Base-by-base conservation (phyloP, 2,797 vertebrate species). In the Amblyraja radiata region DNA sequence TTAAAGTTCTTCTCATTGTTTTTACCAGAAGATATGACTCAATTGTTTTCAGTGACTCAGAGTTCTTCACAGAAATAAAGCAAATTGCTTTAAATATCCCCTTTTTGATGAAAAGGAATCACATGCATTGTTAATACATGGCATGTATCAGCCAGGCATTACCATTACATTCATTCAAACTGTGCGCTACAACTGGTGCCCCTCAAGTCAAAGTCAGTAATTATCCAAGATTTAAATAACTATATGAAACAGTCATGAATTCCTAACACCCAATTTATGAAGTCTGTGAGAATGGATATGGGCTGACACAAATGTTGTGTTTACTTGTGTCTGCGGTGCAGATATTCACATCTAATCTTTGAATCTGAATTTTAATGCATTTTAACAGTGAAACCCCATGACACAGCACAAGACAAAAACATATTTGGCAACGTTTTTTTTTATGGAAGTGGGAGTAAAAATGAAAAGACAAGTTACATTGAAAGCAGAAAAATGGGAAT, bases 21-120 rank as follows among this genome's bases (percentile, higher is more conserved):
- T 58, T 86, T 18, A 63, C 58, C 54, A 86, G 25, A 58, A 14
- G 4, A 63, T 32, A 63, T 58, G 77, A 78, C 2, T 36, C 32
- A 36, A 16, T 28, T 78, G 46, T 39, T 83, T 54, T n/a, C 25
- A n/a, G 58, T 86, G 58, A 86, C 58, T 61, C 54, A 86, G 46
- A 83, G 46, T 25, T 2, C 46, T 39, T 79, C 32, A 39, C 25
- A n/a, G 46, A 58, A 46, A 81, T n/a, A 77, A 6, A 54, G 79
- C 79, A 81, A 83, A 83, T 25, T 83, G 80, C 23, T 83, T 83
- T 25, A 83, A 83, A 83, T 83, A 58, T 81, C 21, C 39, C 79
- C 21, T 8, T 23, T 81, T 23, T 23, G 21, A 81, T 46, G 16
- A 36, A 39, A 58, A 79, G 78, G 32, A 79, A 79, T 79, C 32